These are phyloP conservation scores for Takifugu flavidus DNA, from an alignment of 2,113 vertebrate genomes.

Conservation along the genomic window DNA sequence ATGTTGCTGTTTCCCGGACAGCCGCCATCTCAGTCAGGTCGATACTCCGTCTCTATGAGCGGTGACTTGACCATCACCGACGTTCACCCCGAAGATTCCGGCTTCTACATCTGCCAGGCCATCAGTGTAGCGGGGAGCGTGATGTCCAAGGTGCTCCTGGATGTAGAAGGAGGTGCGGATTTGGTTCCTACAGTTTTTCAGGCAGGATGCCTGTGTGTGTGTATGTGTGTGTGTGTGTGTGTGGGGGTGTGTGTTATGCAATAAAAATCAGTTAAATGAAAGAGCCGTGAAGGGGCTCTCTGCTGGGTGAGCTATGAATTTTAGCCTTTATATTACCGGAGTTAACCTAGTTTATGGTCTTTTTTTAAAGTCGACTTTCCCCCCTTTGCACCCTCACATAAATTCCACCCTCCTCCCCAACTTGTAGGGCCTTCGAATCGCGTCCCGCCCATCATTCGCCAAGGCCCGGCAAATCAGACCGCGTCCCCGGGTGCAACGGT, in stretches of 20 bases:
- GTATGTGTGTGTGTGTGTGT: not conserved
- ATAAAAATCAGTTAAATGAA: conserved; percentile 14
- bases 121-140: conserved; percentile 96
- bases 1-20: conserved; percentile 94
- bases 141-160: conserved; percentile 91
- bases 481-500: conserved; percentile 72
- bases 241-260: conserved; percentile 31
- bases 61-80: conserved; percentile 92
- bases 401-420: conserved; percentile 24
- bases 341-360: conserved; percentile 20
- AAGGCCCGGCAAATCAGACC: conserved; percentile 83
- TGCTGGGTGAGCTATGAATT: conserved; percentile 40
- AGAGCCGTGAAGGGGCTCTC: conserved; percentile 13
- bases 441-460: conserved; percentile 78
- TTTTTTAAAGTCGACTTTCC: conserved; percentile 17
- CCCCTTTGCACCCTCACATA: conserved; percentile 10
- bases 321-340: conserved; percentile 28
- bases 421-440: conserved; percentile 72
- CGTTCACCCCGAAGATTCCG: conserved; percentile 90
- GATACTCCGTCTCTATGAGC: conserved; percentile 92
- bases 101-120: conserved; percentile 96
- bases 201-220: not conserved
- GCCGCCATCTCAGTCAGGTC: conserved; percentile 88
- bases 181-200: conserved; percentile 13
- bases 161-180: conserved; percentile 90